A percentile compares a stretch with the other conserved stretches of the same genome.
Conservation (phyloP, 2,797 vertebrate species). For the Muraenolepis orangiensis region DNA sequence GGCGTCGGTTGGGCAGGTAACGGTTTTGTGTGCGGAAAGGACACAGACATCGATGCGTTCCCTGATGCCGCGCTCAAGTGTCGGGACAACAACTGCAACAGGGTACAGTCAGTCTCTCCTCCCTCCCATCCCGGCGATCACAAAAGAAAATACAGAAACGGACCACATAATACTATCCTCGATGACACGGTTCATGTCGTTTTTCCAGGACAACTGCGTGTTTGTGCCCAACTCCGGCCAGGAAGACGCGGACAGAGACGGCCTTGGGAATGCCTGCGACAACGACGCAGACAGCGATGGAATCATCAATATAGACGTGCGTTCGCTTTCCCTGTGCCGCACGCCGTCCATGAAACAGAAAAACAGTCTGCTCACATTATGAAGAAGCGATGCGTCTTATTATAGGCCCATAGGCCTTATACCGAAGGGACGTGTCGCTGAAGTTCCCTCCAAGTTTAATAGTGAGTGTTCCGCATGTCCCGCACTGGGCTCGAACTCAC, state of each 20-base stretch:
- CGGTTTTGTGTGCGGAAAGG: slow-evolving; percentile 89
- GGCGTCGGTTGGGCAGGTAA: slow-evolving; percentile 93
- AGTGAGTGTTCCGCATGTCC: no score
- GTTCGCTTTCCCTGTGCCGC: background rate
- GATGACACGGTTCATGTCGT: background rate
- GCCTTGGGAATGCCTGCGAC: slow-evolving; percentile 88
- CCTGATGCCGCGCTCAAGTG: slow-evolving; percentile 83
- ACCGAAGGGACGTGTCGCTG: background rate
- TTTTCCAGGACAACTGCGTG: slow-evolving; percentile 90
- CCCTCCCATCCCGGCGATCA: background rate
- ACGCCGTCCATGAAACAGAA: background rate
- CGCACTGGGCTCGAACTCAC: no score
- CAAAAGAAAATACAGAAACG: background rate
- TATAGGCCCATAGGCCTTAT: background rate
- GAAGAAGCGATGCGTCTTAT: background rate
- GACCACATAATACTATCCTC: background rate
- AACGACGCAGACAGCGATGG: slow-evolving; percentile 92
- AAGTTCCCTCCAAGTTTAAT: no score
- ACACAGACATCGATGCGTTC: slow-evolving; percentile 94
- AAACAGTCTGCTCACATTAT: background rate
- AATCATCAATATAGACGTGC: slow-evolving; percentile 85
- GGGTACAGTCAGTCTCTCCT: slow-evolving; percentile 68
- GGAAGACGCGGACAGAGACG: slow-evolving; percentile 91
- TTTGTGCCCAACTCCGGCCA: slow-evolving; percentile 97
- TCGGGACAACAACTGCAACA: slow-evolving; percentile 79